These are phyloP conservation scores for Scolopax mira DNA, from an alignment of 2,113 vertebrate genomes.

Conservation along the genomic window DNA sequence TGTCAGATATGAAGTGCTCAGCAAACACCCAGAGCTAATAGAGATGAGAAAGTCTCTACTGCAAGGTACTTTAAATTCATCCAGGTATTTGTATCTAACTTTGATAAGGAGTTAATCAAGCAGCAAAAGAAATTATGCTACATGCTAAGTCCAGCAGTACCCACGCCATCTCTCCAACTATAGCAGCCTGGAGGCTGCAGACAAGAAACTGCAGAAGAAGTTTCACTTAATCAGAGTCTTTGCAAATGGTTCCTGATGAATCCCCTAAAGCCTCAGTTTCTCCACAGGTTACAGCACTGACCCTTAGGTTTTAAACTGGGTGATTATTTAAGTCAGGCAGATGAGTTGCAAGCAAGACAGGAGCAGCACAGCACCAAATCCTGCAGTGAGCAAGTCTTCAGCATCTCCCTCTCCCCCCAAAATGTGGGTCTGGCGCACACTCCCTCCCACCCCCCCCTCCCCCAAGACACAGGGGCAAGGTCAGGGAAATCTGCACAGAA, in stretches of 20 bases:
- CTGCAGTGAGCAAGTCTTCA: too few relatives aligned
- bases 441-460: too few relatives aligned
- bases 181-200: not conserved
- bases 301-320: not conserved
- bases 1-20: not conserved
- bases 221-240: not conserved
- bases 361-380: not conserved
- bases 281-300: not conserved
- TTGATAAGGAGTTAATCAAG: not conserved
- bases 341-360: not conserved
- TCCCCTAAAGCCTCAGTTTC: not conserved
- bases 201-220: not conserved
- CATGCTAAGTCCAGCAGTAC: not conserved
- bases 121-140: not conserved
- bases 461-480: not conserved
- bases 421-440: accelerated
- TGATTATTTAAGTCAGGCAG: not conserved
- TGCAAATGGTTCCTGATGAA: not conserved
- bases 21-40: not conserved
- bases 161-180: not conserved
- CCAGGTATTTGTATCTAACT: not conserved
- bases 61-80: not conserved
- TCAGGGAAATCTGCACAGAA: not conserved
- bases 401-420: not conserved
- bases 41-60: not conserved